Evolutionary conservation across 2,113 vertebrate genomes (phyloP).

Genomic region (Vombatus ursinus): DNA sequence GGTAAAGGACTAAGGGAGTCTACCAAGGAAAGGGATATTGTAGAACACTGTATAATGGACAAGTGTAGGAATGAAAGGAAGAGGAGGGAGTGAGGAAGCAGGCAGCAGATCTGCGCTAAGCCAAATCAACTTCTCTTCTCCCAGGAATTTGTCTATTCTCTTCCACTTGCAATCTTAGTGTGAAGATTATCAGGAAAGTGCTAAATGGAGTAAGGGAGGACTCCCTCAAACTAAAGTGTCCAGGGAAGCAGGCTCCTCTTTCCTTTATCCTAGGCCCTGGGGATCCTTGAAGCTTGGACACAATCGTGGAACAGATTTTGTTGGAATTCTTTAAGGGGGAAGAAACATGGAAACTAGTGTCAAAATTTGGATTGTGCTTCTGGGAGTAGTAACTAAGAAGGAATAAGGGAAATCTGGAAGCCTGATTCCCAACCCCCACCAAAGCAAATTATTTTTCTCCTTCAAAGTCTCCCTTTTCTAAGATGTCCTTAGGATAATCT

Average conservation of each 20-base stretch:
- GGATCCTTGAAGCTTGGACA: neutral
- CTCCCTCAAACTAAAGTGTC: neutral
- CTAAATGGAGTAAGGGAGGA: neutral
- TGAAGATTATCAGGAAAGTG: neutral
- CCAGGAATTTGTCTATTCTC: neutral
- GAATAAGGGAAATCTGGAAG: neutral
- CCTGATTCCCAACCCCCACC: neutral
- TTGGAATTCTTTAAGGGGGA: too few species aligned
- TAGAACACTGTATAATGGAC: neutral
- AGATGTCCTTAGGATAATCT: neutral
- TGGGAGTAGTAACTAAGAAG: neutral
- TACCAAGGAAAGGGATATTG: neutral
- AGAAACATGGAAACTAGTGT: neutral
- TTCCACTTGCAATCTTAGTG: neutral
- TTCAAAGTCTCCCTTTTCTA: neutral
- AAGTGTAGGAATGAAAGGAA: neutral
- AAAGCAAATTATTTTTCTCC: neutral
- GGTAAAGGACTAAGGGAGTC: neutral
- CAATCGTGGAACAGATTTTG: too few species aligned
- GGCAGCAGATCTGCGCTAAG: neutral
- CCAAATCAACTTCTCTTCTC: neutral
- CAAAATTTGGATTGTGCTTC: neutral
- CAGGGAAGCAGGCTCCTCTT: neutral
- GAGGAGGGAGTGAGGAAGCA: neutral
- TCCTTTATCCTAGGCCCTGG: neutral